phyloP scores from a whole-genome alignment of 2,113 vertebrate species.

The Chamaetylas fuelleborni region DNA sequence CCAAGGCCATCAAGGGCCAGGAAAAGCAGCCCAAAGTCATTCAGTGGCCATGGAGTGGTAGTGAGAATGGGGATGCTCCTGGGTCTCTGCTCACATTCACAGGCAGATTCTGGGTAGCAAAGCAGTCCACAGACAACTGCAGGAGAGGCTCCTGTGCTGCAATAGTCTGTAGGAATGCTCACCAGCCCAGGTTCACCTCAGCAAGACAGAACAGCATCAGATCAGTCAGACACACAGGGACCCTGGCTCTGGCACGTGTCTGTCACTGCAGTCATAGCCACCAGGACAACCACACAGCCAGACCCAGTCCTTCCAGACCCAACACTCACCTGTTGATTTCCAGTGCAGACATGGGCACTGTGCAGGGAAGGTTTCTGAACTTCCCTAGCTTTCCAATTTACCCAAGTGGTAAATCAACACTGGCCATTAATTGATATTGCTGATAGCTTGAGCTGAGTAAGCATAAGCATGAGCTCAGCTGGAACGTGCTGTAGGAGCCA shows the following conservation, averaged over 20 bases:
- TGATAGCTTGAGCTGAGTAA: neutral
- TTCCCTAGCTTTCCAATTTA: neutral
- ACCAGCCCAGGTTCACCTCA: conserved; percentile 72
- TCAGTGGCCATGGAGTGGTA: neutral
- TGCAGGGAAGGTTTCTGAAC: neutral
- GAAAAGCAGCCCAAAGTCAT: neutral
- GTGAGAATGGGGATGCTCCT: neutral
- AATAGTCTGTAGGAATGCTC: neutral
- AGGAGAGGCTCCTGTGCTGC: neutral
- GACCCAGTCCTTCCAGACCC: neutral
- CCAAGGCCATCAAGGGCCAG: neutral
- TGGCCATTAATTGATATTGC: neutral
- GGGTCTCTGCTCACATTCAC: neutral
- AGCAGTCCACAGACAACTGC: accelerated
- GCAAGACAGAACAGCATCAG: neutral
- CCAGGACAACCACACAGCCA: accelerated
- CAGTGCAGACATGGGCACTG: neutral
- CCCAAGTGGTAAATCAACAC: neutral
- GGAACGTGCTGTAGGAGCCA: neutral
- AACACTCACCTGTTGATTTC: neutral
- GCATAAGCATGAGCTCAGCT: neutral
- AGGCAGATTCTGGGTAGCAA: neutral
- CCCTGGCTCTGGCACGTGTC: accelerated
- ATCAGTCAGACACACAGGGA: accelerated
- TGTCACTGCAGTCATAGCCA: neutral